Evolutionary conservation across 2,797 vertebrate species (phyloP).

Genomic region (Eulemur albifrons): DNA sequence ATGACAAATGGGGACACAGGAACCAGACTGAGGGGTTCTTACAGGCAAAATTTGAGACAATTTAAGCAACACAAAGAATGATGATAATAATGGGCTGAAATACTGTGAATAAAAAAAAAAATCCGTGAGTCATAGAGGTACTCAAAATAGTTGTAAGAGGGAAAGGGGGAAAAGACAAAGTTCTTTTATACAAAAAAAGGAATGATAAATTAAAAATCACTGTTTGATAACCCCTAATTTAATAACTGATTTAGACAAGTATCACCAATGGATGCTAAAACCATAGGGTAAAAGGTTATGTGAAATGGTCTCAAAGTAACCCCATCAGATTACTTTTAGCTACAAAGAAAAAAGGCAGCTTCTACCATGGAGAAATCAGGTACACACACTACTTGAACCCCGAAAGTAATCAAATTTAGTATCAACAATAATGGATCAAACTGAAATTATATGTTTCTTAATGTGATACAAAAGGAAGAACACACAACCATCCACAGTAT

Average conservation of each 20-base stretch:
- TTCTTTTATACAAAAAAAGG: background rate
- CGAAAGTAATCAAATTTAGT: background rate
- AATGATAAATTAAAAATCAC: background rate
- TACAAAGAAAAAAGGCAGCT: background rate
- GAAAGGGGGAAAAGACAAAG: background rate
- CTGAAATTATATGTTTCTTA: background rate
- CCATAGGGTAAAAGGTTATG: background rate
- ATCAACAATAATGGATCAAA: background rate
- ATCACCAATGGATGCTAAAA: background rate
- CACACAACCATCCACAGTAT: background rate
- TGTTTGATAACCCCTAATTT: background rate
- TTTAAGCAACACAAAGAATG: background rate
- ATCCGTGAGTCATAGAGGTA: background rate
- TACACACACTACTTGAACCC: background rate
- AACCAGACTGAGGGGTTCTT: background rate
- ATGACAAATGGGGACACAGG: background rate
- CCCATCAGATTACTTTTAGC: background rate
- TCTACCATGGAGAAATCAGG: background rate
- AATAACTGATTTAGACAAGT: background rate
- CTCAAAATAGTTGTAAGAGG: background rate
- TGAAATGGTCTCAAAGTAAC: background rate
- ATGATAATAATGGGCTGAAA: background rate
- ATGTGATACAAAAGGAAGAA: background rate
- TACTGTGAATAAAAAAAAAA: background rate
- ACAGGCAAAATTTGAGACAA: background rate